Conservation (phyloP, 2,888 invertebrate genomes). For the Hybos culiciformis region DNA sequence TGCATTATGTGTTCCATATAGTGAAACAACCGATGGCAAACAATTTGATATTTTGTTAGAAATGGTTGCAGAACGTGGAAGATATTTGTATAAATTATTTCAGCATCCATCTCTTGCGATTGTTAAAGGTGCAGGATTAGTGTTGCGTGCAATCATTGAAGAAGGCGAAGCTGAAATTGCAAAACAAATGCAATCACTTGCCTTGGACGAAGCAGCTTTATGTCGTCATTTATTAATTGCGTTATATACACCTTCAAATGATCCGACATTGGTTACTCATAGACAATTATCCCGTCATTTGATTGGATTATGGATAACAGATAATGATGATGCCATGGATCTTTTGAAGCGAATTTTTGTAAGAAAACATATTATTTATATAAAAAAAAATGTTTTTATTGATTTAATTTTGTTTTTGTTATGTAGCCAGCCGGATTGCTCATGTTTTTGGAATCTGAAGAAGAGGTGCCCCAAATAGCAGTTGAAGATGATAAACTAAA, state of each 20-base stretch:
- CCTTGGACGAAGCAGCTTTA: slow-evolving; percentile 90
- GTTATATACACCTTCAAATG: slow-evolving; percentile 72
- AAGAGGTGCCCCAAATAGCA: slow-evolving; percentile 50
- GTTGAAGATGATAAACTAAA: slow-evolving; percentile 44
- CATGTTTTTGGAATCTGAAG: slow-evolving; percentile 75
- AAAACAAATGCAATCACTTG: slow-evolving; percentile 86
- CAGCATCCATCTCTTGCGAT: slow-evolving; percentile 93
- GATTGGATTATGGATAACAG: slow-evolving; percentile 91
- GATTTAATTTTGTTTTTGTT: slow-evolving; percentile 6
- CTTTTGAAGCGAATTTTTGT: slow-evolving; percentile 69
- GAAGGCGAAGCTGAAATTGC: slow-evolving; percentile 90
- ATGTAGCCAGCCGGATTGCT: slow-evolving; percentile 80
- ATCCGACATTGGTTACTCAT: slow-evolving; percentile 65
- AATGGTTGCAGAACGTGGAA: slow-evolving; percentile 85
- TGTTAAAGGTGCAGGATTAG: slow-evolving; percentile 94
- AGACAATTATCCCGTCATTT: slow-evolving; percentile 87
- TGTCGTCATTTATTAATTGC: slow-evolving; percentile 85
- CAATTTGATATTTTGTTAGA: slow-evolving; percentile 87
- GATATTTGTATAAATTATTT: slow-evolving; percentile 72
- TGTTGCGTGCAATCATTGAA: slow-evolving; percentile 95
- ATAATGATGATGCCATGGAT: slow-evolving; percentile 80
- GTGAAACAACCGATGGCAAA: slow-evolving; percentile 95
- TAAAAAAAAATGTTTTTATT: background rate
- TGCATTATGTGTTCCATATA: slow-evolving; percentile 95
- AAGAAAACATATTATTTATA: background rate